phyloP scores from a whole-genome alignment of 2,888 invertebrate genomes.

The Parasteatoda lunata region DNA sequence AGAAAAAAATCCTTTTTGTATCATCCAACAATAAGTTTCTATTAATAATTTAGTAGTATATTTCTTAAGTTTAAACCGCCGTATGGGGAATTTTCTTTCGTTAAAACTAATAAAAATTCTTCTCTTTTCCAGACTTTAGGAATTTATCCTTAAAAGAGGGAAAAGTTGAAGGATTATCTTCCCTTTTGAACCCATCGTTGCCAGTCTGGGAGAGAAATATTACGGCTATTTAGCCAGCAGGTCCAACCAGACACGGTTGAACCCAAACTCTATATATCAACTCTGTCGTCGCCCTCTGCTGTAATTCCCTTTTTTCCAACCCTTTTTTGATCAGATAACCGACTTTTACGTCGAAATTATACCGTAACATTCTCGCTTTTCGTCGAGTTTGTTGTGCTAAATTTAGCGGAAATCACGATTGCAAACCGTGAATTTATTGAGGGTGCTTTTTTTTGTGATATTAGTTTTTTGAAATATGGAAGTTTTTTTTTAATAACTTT shows the following conservation, averaged over 20 bases:
- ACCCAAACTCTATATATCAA: constrained; percentile 9
- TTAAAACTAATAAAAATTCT: background rate
- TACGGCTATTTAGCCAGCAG: constrained; percentile 31
- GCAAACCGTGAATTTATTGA: background rate
- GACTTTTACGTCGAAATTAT: background rate
- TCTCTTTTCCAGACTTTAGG: background rate
- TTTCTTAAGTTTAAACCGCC: background rate
- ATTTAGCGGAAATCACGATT: constrained; percentile 2
- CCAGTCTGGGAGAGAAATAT: constrained; percentile 25
- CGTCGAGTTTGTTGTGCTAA: background rate
- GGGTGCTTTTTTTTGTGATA: background rate
- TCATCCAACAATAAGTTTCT: too few species aligned
- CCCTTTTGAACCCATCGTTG: constrained; percentile 9
- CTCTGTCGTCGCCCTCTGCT: background rate
- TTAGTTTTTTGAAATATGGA: too few species aligned
- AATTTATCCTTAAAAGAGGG: background rate
- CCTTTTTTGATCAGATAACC: background rate
- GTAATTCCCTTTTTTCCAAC: background rate
- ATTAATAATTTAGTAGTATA: too few species aligned
- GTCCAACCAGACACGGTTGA: background rate
- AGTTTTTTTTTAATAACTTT: too few species aligned
- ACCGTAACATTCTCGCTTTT: background rate
- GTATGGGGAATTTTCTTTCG: background rate
- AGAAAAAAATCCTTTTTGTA: too few species aligned
- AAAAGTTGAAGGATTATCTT: constrained; percentile 34